These are phyloP conservation scores for Chesias legatella DNA, from an alignment of 2,888 invertebrate genomes.

Conservation along the genomic window DNA sequence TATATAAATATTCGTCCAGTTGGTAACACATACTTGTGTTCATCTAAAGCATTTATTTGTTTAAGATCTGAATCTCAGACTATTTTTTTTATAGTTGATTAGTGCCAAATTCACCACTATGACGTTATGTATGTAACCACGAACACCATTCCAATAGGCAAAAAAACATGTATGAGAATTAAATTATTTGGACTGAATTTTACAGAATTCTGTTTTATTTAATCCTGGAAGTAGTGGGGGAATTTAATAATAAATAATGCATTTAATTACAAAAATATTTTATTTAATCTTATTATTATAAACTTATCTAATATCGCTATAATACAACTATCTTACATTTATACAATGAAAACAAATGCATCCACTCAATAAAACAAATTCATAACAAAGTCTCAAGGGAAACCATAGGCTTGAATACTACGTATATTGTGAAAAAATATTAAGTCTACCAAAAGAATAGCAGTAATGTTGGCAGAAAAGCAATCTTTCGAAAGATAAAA, in stretches of 20 bases:
- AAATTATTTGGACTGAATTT: slow-evolving; percentile 75
- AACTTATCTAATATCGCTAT: slow-evolving; percentile 52
- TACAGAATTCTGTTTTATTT: slow-evolving; percentile 31
- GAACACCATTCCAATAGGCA: slow-evolving; percentile 70
- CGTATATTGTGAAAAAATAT: no score
- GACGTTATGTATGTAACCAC: slow-evolving; percentile 43
- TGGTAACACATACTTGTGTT: slow-evolving; percentile 38
- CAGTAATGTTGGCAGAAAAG: no score
- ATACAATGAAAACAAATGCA: slow-evolving; percentile 53
- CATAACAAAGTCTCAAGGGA: slow-evolving; percentile 3
- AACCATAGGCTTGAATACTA: not conserved
- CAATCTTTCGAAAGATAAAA: not conserved
- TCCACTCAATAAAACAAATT: slow-evolving; percentile 4
- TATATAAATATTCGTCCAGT: slow-evolving; percentile 62
- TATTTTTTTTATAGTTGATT: slow-evolving; percentile 47
- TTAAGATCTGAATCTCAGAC: slow-evolving; percentile 63
- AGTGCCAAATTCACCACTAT: slow-evolving; percentile 68
- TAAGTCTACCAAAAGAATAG: no score
- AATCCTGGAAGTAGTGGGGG: slow-evolving; percentile 2
- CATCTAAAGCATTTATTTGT: slow-evolving; percentile 65
- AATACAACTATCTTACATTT: slow-evolving; percentile 53
- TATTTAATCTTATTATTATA: slow-evolving; percentile 51
- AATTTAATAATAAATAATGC: slow-evolving; percentile 22
- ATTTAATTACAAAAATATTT: slow-evolving; percentile 49
- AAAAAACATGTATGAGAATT: slow-evolving; percentile 57